Conservation (phyloP, 2,797 vertebrate genomes). For the Gouania willdenowi region DNA sequence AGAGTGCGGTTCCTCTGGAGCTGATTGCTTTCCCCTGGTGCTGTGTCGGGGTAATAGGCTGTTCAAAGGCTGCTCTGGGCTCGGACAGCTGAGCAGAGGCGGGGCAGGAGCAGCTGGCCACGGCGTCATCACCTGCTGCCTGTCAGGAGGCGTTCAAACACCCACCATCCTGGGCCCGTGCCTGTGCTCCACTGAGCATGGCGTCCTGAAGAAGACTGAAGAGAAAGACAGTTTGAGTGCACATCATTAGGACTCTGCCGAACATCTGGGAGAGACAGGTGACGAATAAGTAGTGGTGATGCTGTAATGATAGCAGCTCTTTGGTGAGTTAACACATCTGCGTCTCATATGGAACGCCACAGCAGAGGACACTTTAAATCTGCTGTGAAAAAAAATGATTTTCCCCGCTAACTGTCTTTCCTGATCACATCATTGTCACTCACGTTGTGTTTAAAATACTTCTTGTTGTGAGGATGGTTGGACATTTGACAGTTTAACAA, state of each 20-base stretch:
- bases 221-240: constrained; percentile 6
- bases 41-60: constrained; percentile 78
- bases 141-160: constrained; percentile 60
- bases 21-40: constrained; percentile 77
- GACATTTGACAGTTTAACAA: constrained; percentile 37
- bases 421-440: constrained; percentile 17
- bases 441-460: constrained; percentile 25
- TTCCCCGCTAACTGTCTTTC: constrained; percentile 27
- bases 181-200: constrained; percentile 7
- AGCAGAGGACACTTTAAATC: constrained; percentile 14
- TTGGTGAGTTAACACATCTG: constrained; percentile 30
- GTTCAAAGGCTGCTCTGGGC: constrained; percentile 76
- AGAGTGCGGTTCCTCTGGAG: constrained; percentile 72
- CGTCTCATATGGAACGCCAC: constrained; percentile 20
- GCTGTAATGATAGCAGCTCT: constrained; percentile 25
- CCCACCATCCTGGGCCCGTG: constrained; percentile 37
- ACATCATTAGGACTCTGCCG: constrained; percentile 38
- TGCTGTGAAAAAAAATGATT: constrained; percentile 16
- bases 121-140: constrained; percentile 73
- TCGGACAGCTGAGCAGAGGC: constrained; percentile 81
- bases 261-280: constrained; percentile 59
- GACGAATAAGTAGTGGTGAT: constrained; percentile 37
- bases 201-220: constrained; percentile 10
- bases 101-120: constrained; percentile 76
- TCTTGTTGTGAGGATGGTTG: not conserved